Conservation (phyloP, 2,113 vertebrate genomes). For the Muntiacus reevesi region DNA sequence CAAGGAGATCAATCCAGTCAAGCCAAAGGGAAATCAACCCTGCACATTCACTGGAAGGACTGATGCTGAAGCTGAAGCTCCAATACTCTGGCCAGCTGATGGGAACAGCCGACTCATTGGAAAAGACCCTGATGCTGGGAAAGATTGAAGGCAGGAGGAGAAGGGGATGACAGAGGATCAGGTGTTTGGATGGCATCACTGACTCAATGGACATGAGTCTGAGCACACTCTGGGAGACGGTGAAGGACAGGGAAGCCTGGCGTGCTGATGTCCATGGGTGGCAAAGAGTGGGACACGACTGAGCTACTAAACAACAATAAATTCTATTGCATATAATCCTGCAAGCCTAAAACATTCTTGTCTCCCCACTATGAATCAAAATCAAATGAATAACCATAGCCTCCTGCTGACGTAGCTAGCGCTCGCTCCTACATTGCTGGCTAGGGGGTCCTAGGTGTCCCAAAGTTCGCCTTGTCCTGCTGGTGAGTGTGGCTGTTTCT, state of each 20-base stretch:
- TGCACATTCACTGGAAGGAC: no score
- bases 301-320: neutral
- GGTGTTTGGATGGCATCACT: neutral
- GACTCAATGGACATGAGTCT: neutral
- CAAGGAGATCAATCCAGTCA: no score
- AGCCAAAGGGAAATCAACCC: no score
- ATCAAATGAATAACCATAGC: neutral
- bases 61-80: no score
- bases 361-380: neutral
- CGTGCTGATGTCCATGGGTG: neutral
- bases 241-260: neutral
- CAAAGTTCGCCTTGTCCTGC: no score
- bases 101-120: no score
- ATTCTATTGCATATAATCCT: neutral
- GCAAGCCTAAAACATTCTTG: neutral
- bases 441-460: no score
- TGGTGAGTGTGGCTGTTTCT: no score
- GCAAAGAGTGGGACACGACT: neutral
- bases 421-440: no score
- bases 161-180: fast-evolving
- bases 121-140: no score
- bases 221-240: neutral
- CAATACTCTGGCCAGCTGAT: no score
- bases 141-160: neutral
- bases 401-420: neutral